These are phyloP conservation scores for Meteorus sp. DNA, from an alignment of 1,140 invertebrate species.

Conservation along the genomic window DNA sequence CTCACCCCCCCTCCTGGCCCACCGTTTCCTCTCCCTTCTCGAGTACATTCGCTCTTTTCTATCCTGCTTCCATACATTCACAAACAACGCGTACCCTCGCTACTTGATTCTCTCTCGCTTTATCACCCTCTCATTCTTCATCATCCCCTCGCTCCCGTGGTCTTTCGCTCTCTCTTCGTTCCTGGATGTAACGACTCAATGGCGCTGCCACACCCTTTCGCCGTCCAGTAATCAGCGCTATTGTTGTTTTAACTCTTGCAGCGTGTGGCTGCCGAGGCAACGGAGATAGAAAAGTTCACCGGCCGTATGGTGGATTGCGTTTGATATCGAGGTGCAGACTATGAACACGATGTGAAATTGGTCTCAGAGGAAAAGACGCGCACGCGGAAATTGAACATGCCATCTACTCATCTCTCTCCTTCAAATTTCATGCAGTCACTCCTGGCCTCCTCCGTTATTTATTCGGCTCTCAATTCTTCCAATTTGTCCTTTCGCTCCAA, in stretches of 20 bases:
- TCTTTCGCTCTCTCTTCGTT: conserved; percentile 44
- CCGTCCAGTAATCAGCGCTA: conserved; percentile 58
- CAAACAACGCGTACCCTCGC: too few relatives aligned
- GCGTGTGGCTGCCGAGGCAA: conserved; percentile 17
- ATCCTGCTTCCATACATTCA: conserved; percentile 17
- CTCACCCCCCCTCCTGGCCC: conserved; percentile 25
- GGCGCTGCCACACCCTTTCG: conserved; percentile 58
- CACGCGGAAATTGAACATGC: conserved; percentile 3
- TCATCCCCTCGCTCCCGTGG: conserved; percentile 1
- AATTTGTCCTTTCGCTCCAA: too few relatives aligned
- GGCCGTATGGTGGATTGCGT: neutral
- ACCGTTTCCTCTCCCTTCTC: conserved; percentile 22
- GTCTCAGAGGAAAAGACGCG: conserved; percentile 18
- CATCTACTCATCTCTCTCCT: too few relatives aligned
- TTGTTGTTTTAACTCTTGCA: conserved; percentile 53
- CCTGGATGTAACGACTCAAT: conserved; percentile 58
- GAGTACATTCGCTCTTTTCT: conserved; percentile 26
- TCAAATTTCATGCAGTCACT: too few relatives aligned
- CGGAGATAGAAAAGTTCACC: conserved; percentile 6
- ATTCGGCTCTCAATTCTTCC: too few relatives aligned
- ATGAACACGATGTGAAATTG: neutral
- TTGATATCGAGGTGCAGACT: neutral
- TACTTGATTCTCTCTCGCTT: conserved; percentile 28
- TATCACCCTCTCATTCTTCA: conserved; percentile 14
- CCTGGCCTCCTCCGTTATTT: too few relatives aligned